Base-by-base conservation (phyloP, 2,888 invertebrate genomes). In the Dasysyrphus albostriatus region DNA sequence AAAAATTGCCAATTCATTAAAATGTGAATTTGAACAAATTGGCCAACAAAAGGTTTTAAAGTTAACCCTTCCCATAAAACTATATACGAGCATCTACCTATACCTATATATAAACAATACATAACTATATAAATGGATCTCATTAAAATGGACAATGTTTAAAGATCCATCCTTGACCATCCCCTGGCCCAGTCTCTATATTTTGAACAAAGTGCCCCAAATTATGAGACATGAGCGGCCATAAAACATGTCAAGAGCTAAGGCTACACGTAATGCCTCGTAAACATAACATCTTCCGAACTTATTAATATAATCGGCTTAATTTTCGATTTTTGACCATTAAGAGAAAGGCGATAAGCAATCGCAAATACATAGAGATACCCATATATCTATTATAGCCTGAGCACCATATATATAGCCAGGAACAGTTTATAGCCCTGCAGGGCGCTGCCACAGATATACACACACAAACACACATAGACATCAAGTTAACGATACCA, bases 261-360 rank as follows among this genome's bases (percentile, higher is more conserved):
- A 73, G 56, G 74, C 82, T 82, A 74, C 76, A 82, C 76, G 69
- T 73, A 82, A 77, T 69, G 56, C 69, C 82, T 77, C 85, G 77
- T 77, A 82, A 82, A 82, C 61, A 77, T 72, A 69, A 82, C 85
- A 77, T 82, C 82, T 63, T 74, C 61, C 73, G 77, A 82, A 74
- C 82, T 85, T 85, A 85, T 85, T 85, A 85, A 85, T 85, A 82
- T 82, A 85, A 85, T 82, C 85, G 82, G 77, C 85, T 85, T 85
- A 85, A 81, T 81, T 85, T 82, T 82, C 85, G 85, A 85, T 85
- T 82, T 85, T 82, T 77, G 85, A 85, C 85, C 81, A 85, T 85
- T 82, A 85, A 85, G 82, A 63, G 85, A 69, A 63, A 73, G 56
- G 73, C 82, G 85, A 82, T 84, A 76, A 54, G 76, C 72, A 76